Evolutionary conservation across 2,888 invertebrate genomes (phyloP), one percentile per base, ranked within the genome.

Genomic region (Protodeltote pygarga): DNA sequence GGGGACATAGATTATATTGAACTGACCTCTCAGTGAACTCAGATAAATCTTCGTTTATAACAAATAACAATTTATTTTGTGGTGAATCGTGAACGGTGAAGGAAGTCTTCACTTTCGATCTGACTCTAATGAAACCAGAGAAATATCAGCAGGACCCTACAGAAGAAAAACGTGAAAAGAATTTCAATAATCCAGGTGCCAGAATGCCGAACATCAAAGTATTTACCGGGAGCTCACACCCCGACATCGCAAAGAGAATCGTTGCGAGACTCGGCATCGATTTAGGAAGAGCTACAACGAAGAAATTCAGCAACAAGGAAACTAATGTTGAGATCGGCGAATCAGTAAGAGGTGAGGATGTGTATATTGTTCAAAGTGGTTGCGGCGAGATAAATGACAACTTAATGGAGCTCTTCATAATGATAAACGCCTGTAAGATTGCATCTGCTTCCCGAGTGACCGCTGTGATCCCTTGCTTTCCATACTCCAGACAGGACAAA

Each of bases 151-250:
- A 75, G 39, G 65, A 62, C 29, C 46, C 60, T 8, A 51, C 53
- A 31, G 66, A 74, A 64, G 61, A 72, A 39, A 61, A 59, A 50
- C 53, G 59, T 33, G 64, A 68, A 50, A 68, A 41, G 42, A 67
- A 66, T 33, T 76, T 82, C 45, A 73, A 67, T 10, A 76, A 81
- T 44, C 83, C 81, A 40, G 77, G 81, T 52, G 75, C 83, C 41
- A 92, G 93, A 93, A 99, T 99, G 99, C 99, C 99, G 76, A 99
- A 99, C 92, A 99, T 99, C 77, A 99, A 99, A 94, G 97, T 99
- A 70, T 99, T 99, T 92, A 97, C 97, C 79, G 99, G 99, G 57
- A 97, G 97, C 61, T 99, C 99, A 48, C 99, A 99, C 92, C 97
- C 97, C 32, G 99, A 99, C 82, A 93, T 99, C 65, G 98, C 98